These are phyloP conservation scores for Therioaphis trifolii DNA, from an alignment of 2,888 invertebrate genomes.

Conservation along the genomic window DNA sequence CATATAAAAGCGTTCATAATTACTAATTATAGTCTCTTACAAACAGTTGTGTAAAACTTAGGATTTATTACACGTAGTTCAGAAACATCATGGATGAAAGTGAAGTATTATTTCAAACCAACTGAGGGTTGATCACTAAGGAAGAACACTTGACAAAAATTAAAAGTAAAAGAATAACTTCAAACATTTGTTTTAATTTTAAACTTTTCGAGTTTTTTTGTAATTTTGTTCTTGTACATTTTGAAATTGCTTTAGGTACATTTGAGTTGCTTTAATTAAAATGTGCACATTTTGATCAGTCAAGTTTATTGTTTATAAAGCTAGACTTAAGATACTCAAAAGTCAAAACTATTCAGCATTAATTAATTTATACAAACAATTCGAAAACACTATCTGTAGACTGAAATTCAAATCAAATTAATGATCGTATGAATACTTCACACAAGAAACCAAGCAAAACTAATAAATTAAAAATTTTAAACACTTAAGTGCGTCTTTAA, in stretches of 20 bases:
- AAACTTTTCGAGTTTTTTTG: constrained; percentile 6
- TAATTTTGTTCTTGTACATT: background rate
- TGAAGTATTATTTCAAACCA: constrained; percentile 39
- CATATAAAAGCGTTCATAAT: background rate
- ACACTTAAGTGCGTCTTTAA: background rate
- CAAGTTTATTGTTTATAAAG: constrained; percentile 8
- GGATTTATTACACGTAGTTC: background rate
- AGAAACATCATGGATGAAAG: background rate
- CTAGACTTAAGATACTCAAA: background rate
- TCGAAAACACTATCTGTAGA: background rate
- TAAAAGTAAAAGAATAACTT: constrained; percentile 26
- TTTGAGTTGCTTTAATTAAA: constrained; percentile 50
- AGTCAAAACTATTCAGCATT: background rate
- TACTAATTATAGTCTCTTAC: constrained; percentile 24
- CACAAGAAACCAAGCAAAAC: background rate
- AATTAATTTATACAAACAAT: background rate
- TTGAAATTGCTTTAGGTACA: no score
- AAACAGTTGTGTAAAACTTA: background rate
- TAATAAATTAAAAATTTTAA: background rate
- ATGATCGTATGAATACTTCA: background rate
- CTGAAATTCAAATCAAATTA: background rate
- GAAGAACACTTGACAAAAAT: constrained; percentile 39
- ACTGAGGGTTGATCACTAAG: constrained; percentile 23
- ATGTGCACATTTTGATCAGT: background rate
- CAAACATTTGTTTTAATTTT: constrained; percentile 39